A percentile compares a stretch with the other conserved stretches of the same genome.
Evolutionary conservation across 64 coral and sea anemone genomes (phyloP).

Genomic region (Montipora efflorescens): DNA sequence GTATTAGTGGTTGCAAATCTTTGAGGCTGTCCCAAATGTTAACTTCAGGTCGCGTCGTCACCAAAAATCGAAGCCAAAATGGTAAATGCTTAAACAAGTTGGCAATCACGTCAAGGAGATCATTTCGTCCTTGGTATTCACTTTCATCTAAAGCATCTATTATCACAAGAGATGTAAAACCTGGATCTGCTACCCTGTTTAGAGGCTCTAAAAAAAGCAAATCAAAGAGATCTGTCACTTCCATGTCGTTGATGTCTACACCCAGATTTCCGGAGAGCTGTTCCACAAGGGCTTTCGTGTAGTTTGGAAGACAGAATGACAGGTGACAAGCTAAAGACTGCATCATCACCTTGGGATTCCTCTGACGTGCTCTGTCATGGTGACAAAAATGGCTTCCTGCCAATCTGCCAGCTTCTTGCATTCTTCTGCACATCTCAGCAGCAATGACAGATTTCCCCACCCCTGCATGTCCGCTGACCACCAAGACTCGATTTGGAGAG

Average conservation of each 20-base stretch:
- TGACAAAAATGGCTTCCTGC: slow-evolving; percentile 59
- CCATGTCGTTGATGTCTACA: slow-evolving; percentile 10
- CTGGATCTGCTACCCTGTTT: not conserved
- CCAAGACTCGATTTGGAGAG: slow-evolving; percentile 6
- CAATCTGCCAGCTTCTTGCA: slow-evolving; percentile 26
- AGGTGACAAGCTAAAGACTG: slow-evolving; percentile 56
- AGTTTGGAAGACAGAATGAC: slow-evolving; percentile 28
- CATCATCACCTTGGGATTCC: slow-evolving; percentile 49
- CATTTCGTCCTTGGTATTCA: slow-evolving; percentile 23
- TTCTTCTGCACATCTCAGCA: slow-evolving; percentile 39
- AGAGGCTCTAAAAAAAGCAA: slow-evolving; percentile 54
- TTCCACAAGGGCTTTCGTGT: slow-evolving; percentile 21
- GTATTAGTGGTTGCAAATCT: not conserved
- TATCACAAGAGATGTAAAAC: slow-evolving; percentile 2
- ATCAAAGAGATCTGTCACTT: slow-evolving; percentile 58
- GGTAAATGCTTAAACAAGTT: slow-evolving; percentile 22
- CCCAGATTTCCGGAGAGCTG: slow-evolving; percentile 49
- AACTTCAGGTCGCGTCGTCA: slow-evolving; percentile 54
- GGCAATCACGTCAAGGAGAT: slow-evolving; percentile 25
- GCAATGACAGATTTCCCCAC: slow-evolving; percentile 54
- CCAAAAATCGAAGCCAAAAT: slow-evolving; percentile 38
- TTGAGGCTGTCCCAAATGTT: not conserved
- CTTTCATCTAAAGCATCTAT: slow-evolving; percentile 71
- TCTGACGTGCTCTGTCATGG: slow-evolving; percentile 35
- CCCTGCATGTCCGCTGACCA: slow-evolving; percentile 50